A percentile compares a stretch with the other conserved stretches of the same genome.
phyloP scores from a whole-genome alignment of 2,797 vertebrate genomes.

The Neosilurus hyrtlii region DNA sequence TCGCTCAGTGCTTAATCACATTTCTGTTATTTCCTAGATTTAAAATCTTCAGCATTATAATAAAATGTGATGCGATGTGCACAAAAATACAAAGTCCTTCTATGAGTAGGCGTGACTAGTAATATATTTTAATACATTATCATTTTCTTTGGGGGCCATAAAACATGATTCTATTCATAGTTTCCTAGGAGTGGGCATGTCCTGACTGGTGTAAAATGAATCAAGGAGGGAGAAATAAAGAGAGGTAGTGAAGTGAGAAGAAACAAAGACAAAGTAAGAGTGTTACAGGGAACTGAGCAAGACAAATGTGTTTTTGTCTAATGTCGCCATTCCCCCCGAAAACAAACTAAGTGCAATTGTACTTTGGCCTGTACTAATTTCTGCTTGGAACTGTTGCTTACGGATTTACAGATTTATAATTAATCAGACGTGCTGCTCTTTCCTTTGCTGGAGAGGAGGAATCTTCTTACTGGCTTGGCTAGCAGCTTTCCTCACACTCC shows the following conservation, averaged over 20 bases:
- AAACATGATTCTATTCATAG: conserved; percentile 6
- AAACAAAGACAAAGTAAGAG: conserved; percentile 26
- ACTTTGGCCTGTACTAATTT: conserved; percentile 36
- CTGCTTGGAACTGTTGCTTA: conserved; percentile 27
- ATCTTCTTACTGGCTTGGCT: conserved; percentile 38
- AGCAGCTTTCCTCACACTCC: conserved; percentile 55
- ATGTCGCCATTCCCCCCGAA: background rate
- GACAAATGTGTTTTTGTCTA: background rate
- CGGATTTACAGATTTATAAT: conserved; percentile 39
- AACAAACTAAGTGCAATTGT: conserved; percentile 38
- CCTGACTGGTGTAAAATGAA: conserved; percentile 8
- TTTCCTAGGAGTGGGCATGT: conserved; percentile 7
- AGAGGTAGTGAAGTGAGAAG: conserved; percentile 31
- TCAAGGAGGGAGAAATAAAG: conserved; percentile 17
- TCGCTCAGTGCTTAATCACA: background rate
- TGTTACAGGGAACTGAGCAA: conserved; percentile 40
- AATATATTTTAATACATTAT: conserved; percentile 3
- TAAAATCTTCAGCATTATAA: background rate
- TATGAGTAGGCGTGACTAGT: background rate
- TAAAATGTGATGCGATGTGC: background rate
- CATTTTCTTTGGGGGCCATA: conserved; percentile 8
- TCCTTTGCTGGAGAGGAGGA: conserved; percentile 34
- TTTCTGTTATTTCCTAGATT: background rate
- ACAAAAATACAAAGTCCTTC: background rate
- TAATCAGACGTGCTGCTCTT: conserved; percentile 34